phyloP scores from a whole-genome alignment of 37 sponge, comb jelly and placozoan genomes.

The Eunapius fragilis region DNA sequence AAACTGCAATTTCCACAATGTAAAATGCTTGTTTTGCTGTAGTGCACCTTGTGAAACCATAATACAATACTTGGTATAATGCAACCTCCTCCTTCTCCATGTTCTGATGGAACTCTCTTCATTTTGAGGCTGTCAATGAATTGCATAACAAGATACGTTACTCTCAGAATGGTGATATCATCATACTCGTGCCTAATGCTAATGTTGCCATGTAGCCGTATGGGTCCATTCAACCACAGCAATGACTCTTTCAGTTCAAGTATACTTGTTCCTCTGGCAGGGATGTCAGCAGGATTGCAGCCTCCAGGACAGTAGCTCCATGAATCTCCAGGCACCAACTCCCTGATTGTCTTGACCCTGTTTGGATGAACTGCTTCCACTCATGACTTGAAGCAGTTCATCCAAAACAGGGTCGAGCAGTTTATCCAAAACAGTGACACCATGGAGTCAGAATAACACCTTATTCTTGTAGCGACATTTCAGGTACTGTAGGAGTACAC shows the following conservation, averaged over 20 bases:
- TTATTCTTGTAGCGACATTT: neutral
- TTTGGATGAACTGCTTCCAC: slow-evolving; percentile 31
- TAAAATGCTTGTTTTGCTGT: slow-evolving; percentile 3
- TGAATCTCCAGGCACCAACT: neutral
- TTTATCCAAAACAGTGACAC: slow-evolving; percentile 15
- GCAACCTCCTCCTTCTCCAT: neutral
- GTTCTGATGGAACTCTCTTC: neutral
- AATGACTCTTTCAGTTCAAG: neutral
- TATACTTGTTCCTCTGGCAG: neutral
- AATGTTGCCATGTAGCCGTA: neutral
- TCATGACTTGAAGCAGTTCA: neutral
- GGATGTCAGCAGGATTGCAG: slow-evolving; percentile 28
- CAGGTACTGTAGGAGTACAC: neutral
- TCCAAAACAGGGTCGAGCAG: too few relatives aligned
- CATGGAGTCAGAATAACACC: slow-evolving; percentile 7
- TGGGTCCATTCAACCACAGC: neutral
- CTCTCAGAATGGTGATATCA: slow-evolving; percentile 11
- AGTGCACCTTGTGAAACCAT: slow-evolving; percentile 3
- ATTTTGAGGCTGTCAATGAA: neutral
- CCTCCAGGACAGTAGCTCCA: slow-evolving; percentile 1
- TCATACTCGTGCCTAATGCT: neutral
- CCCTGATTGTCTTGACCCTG: slow-evolving; percentile 1
- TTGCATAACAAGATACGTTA: slow-evolving; percentile 19
- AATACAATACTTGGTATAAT: neutral
- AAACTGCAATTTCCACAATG: slow-evolving; percentile 12